phyloP scores from a whole-genome alignment of 1,140 invertebrate genomes.

The Araneus ventricosus region DNA sequence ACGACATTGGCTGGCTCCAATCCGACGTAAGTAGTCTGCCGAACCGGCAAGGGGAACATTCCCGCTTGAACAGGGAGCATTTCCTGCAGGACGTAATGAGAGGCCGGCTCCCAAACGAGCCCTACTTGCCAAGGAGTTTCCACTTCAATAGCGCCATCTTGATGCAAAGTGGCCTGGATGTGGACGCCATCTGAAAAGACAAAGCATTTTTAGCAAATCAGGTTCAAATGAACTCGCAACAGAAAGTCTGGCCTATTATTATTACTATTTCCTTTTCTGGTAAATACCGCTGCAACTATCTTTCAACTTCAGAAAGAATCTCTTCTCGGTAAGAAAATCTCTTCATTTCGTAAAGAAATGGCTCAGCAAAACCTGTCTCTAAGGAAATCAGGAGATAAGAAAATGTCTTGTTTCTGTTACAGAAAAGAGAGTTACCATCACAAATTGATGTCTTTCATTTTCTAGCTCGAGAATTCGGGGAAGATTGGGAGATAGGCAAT shows the following conservation, averaged over 20 bases:
- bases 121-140: slow-evolving; percentile 81
- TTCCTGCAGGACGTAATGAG: slow-evolving; percentile 92
- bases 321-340: background rate
- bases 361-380: background rate
- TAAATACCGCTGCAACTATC: background rate
- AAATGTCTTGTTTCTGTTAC: background rate
- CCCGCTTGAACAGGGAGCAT: slow-evolving; percentile 94
- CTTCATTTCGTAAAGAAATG: background rate
- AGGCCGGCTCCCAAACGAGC: slow-evolving; percentile 83
- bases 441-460: background rate
- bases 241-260: no score
- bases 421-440: background rate
- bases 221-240: no score
- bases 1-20: slow-evolving; percentile 91
- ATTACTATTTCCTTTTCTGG: background rate
- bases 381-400: slow-evolving; percentile 10
- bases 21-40: slow-evolving; percentile 85
- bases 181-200: slow-evolving; percentile 77
- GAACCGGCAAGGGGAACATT: slow-evolving; percentile 93
- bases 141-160: slow-evolving; percentile 81
- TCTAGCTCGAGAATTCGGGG: background rate
- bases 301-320: background rate
- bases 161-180: slow-evolving; percentile 79
- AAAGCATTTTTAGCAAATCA: background rate
- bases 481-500: background rate